These are phyloP conservation scores for Hybos culiciformis DNA, from an alignment of 2,888 invertebrate genomes.

Conservation along the genomic window DNA sequence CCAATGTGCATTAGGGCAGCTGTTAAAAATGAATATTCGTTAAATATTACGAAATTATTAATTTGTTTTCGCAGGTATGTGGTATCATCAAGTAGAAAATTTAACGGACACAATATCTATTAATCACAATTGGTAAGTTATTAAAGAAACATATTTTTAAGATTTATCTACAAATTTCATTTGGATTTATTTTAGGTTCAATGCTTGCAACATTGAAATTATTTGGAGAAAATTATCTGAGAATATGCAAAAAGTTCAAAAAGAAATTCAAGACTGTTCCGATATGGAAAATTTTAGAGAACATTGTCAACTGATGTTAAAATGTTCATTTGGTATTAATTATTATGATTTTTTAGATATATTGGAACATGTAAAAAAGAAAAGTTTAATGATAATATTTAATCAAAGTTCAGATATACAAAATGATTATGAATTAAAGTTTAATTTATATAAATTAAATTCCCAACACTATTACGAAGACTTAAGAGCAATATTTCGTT, in stretches of 20 bases:
- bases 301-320: conserved; percentile 71
- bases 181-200: too few species aligned
- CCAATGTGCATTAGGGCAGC: too few species aligned
- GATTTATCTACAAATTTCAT: too few species aligned
- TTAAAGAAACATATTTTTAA: too few species aligned
- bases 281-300: conserved; percentile 57
- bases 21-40: too few species aligned
- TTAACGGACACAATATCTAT: conserved; percentile 85
- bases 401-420: not conserved
- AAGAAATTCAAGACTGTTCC: conserved; percentile 66
- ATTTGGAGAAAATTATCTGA: conserved; percentile 57
- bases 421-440: not conserved
- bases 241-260: conserved; percentile 52
- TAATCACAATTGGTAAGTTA: conserved; percentile 98
- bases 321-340: conserved; percentile 65
- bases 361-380: conserved; percentile 46
- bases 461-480: conserved; percentile 1
- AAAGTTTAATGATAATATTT: conserved; percentile 31
- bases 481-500: not conserved
- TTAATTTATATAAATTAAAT: conserved; percentile 2
- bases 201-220: conserved; percentile 66
- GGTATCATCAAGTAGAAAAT: conserved; percentile 96
- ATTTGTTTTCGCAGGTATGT: conserved; percentile 91
- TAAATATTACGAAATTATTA: conserved; percentile 55
- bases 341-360: conserved; percentile 53